Conservation (phyloP, 2,797 vertebrate species). For the Tapera naevia region DNA sequence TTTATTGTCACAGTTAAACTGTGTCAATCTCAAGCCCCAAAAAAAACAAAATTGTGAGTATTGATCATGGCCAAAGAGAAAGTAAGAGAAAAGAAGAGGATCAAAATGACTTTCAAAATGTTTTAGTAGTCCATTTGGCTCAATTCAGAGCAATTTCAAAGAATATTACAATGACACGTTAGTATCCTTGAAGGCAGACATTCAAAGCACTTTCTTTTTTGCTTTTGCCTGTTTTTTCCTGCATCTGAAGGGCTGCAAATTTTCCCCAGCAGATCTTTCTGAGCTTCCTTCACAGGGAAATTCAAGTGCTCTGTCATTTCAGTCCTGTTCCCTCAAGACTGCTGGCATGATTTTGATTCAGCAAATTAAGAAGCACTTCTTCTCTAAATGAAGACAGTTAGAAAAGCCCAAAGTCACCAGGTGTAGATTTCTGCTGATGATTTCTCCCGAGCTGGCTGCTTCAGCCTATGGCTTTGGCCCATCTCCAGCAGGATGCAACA, state of each 20-base stretch:
- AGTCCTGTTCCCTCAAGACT: neutral
- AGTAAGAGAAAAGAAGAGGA: neutral
- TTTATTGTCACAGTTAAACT: neutral
- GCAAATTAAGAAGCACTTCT: accelerated
- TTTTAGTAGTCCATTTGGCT: neutral
- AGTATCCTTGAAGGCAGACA: neutral
- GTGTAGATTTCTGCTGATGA: neutral
- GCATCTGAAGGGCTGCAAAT: neutral
- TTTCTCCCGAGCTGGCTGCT: neutral
- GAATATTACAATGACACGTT: neutral
- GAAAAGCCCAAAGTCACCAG: accelerated
- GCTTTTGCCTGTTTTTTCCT: neutral
- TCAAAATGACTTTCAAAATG: neutral
- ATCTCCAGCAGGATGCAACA: neutral
- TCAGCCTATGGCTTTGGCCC: neutral
- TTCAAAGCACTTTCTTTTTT: neutral
- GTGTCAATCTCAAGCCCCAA: neutral
- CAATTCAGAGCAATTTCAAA: neutral
- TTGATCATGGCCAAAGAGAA: neutral
- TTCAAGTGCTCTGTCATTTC: neutral
- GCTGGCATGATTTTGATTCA: neutral
- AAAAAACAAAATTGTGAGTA: neutral
- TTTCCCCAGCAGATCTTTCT: neutral
- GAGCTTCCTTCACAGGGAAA: neutral
- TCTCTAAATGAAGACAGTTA: neutral